Evolutionary conservation across 1,140 invertebrate species (phyloP), one percentile per base, ranked within the genome.

Genomic region (Stegodyphus mimosarum): DNA sequence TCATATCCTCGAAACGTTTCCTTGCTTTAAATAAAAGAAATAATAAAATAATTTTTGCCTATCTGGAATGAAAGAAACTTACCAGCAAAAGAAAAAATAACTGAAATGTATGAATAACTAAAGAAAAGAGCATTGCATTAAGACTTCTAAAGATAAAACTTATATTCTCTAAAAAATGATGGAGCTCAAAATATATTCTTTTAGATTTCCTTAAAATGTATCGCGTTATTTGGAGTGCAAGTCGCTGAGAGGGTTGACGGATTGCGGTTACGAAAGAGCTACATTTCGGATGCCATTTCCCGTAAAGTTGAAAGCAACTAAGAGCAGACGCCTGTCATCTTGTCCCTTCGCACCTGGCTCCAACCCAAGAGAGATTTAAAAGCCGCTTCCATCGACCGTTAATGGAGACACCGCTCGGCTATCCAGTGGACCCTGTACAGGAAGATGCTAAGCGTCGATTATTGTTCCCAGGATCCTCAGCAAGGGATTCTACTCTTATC

Each of bases 301-400:
- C 10, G 33, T 17, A 13, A 17, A 79, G 64, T 77, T 77, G 60
- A 66, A 67, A 77, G 75, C 75, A 66, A 50, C 78, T 81, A 81
- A 81, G 78, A 81, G 80, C 70, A 73, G 17, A 33, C 60, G 71
- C 72, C 80, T 83, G 80, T 70, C 76, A 60, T 6, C 64, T 64
- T 77, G 74, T 81, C 53, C 69, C 13, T 60, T 81, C 33, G 33
- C 78, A 81, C 78, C 78, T 81, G 78, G 67, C 70, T 60, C 17
- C 50, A 55, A 81, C 78, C 78, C 78, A 81, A 50, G 78, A 67
- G 74, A 67, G 33, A 48, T 64, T 83, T 80, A 71, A 80, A 80
- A 80, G 78, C 67, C 51, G 18, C 78, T 71, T 17, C 78, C 63
- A 83, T 83, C 80, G 80, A 83, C 80, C 80, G 70, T 74, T 83